Evolutionary conservation across 2,113 vertebrate species (phyloP), one percentile per base, ranked within the genome.

Genomic region (Agelaius tricolor): DNA sequence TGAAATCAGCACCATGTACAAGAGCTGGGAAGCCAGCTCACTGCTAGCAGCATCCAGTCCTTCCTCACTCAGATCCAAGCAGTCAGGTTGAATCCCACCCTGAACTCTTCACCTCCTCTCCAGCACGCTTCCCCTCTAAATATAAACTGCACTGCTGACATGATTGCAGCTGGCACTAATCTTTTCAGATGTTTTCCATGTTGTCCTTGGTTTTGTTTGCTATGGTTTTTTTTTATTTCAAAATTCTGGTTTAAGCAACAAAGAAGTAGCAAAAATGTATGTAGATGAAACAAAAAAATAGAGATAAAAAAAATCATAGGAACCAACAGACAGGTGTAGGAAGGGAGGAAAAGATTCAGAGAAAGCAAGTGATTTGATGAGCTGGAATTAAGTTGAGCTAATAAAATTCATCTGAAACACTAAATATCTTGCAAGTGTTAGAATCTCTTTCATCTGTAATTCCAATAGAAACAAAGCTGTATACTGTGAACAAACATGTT

Each of bases 71-170:
- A 66, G 63, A 93, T 68, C 55, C 92, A 87, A 77, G 71, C 75
- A 76, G 74, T 69, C 71, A 75, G 57, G 91, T 69, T 84, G 84
- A 91, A 94, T 97, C 87, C 88, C 87, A 46, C 51, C n/a, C 67
- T 87, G 94, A 97, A 97, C 97, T 97, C 94, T 97, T 97, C 96
- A 97, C 95, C 96, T 94, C 91, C 63, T 90, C 75, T 77, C 52
- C 81, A 94, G 94, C 95, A 96, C 22, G 82, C 95, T 93, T 96
- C 31, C 47, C 90, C 71, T 94, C 96, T 97, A 97, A 96, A 97
- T 96, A 96, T 95, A 95, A 96, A 97, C 88, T 93, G 78, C 65
- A 28, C 91, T 95, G 90, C 96, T 96, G 94, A 90, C 57, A 89
- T 91, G 96, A 87, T 35, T 93, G 86, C 96, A 96, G 89, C 93